Evolutionary conservation across 2,797 vertebrate species (phyloP).

Genomic region (Columba guinea): DNA sequence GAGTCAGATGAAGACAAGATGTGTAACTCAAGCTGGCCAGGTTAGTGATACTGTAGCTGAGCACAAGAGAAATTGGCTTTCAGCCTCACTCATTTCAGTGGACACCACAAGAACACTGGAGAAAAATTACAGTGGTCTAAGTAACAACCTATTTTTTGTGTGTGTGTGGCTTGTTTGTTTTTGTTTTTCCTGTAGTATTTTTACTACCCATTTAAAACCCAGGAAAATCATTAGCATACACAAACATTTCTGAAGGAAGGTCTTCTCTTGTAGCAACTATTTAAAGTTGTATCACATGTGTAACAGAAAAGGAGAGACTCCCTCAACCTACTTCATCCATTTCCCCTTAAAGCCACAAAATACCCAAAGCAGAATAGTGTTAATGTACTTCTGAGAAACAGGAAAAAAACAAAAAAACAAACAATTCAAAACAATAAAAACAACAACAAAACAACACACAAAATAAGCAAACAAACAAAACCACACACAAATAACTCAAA

Average conservation of each 20-base stretch:
- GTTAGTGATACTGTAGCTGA: background rate
- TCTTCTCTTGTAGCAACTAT: conserved; percentile 11
- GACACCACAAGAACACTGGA: background rate
- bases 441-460: too few species aligned
- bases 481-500: too few species aligned
- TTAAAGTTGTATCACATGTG: conserved; percentile 18
- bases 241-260: background rate
- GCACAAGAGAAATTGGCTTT: background rate
- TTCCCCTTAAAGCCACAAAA: background rate
- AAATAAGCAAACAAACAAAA: too few species aligned
- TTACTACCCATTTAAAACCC: background rate
- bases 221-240: background rate
- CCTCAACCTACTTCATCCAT: background rate
- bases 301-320: background rate
- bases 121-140: background rate
- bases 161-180: background rate
- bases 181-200: background rate
- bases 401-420: too few species aligned
- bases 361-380: background rate
- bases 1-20: background rate
- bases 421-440: too few species aligned
- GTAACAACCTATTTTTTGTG: background rate
- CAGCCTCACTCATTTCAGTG: conserved; percentile 2
- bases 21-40: background rate
- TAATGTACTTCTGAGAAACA: background rate